Conservation (phyloP, 2,113 vertebrate species). For the Pluvianellus socialis region DNA sequence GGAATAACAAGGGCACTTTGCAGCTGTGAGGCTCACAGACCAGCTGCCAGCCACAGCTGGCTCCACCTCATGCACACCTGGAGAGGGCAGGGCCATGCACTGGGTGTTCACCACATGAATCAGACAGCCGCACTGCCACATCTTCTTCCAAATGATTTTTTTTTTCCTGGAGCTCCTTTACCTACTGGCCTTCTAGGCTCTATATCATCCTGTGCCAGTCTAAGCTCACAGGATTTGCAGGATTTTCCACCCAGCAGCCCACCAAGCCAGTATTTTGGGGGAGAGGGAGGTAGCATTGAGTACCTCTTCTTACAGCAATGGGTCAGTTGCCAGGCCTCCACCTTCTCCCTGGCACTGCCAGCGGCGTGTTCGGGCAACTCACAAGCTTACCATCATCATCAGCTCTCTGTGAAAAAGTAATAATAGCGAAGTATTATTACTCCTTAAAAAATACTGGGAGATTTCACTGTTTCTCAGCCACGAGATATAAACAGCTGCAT, state of each 20-base stretch:
- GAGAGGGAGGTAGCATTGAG: background rate
- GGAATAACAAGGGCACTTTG: background rate
- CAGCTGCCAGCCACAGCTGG: background rate
- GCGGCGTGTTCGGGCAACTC: background rate
- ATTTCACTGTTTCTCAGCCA: background rate
- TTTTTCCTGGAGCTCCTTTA: background rate
- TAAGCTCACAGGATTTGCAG: background rate
- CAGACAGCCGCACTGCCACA: background rate
- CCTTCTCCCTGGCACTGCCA: background rate
- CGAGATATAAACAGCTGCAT: background rate
- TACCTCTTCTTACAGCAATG: background rate
- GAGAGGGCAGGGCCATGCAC: background rate
- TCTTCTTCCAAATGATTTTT: background rate
- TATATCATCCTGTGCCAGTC: background rate
- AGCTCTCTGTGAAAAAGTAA: background rate
- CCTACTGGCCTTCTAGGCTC: background rate
- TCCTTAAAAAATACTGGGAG: background rate
- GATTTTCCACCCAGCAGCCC: background rate
- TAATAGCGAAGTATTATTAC: fast-evolving
- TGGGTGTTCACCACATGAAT: background rate
- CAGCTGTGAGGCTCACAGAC: background rate
- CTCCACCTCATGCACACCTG: background rate
- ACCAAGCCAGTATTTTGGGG: background rate
- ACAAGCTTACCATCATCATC: background rate
- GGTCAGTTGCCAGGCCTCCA: background rate